Evolutionary conservation across 2,113 vertebrate genomes (phyloP), one percentile per base, ranked within the genome.

Genomic region (Haemorhous mexicanus): DNA sequence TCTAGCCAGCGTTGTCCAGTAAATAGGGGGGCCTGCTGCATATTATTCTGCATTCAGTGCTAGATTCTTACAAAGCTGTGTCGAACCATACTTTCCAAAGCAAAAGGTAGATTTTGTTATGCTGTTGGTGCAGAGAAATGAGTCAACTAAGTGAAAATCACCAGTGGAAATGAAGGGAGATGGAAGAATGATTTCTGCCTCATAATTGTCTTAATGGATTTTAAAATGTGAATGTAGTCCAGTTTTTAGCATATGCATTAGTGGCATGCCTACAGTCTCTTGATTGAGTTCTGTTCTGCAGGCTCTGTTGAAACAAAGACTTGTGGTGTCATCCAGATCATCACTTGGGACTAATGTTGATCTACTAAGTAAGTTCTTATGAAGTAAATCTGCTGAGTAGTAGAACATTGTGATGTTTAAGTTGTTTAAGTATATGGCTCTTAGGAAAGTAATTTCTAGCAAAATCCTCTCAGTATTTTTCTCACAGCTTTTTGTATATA

Each of bases 131-230:
- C 30, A 63, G 43, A 69, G 35, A 80, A 95, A 85, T 86, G 59
- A 92, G 68, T 93, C 89, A 89, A 44, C 76, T 55, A 43, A 90
- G 59, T 70, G 67, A 81, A 89, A 95, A 78, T 59, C 35, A 59
- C 39, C 64, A 70, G 3, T 56, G 52, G 79, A 67, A 84, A 24
- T 92, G 72, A 80, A 59, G n/a, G 62, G 74, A 62, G 83, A 64
- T 49, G 33, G 22, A 94, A 79, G n/a, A 76, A 85, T 64, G 32
- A 66, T 66, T 83, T 89, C 49, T 95, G 70, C 46, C 27, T 91
- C 22, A 1, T 87, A 85, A 83, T 94, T 78, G 33, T 73, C 75
- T 66, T 90, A 74, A 87, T 95, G 74, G 73, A 68, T 81, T 89
- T 92, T 59, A 84, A 81, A 66, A 68, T 87, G n/a, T 55, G 47